phyloP scores from a whole-genome alignment of 53 echinoderm and acorn worm species.

The Echinarachnius parma region DNA sequence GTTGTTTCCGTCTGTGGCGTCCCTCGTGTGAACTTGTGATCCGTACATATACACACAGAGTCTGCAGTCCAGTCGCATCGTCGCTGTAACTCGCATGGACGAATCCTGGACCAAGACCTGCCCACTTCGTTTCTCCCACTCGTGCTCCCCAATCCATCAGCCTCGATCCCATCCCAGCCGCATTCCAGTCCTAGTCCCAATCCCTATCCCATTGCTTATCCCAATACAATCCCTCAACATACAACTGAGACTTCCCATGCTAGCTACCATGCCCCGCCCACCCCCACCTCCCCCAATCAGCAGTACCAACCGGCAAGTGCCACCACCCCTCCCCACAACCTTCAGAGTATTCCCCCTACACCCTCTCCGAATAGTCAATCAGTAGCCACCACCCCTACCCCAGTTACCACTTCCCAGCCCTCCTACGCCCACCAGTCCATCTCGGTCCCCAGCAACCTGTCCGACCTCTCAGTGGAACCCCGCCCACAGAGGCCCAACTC shows the following conservation, averaged over 20 bases:
- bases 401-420: background rate
- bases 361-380: slow-evolving; percentile 37
- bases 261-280: slow-evolving; percentile 15
- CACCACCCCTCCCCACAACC: slow-evolving; percentile 1
- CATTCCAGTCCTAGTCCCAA: too few relatives aligned
- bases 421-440: slow-evolving; percentile 36
- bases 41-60: slow-evolving; percentile 22
- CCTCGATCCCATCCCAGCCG: slow-evolving; percentile 7
- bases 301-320: background rate
- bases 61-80: slow-evolving; percentile 60
- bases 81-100: slow-evolving; percentile 72
- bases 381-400: slow-evolving; percentile 34
- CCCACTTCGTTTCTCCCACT: slow-evolving; percentile 18
- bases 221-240: too few relatives aligned
- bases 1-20: slow-evolving; percentile 39
- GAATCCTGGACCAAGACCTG: slow-evolving; percentile 45
- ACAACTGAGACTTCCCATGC: too few relatives aligned
- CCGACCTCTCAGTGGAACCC: slow-evolving; percentile 48
- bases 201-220: too few relatives aligned
- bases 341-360: slow-evolving; percentile 13
- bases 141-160: background rate
- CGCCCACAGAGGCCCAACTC: slow-evolving; percentile 15
- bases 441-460: slow-evolving; percentile 48
- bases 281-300: background rate
- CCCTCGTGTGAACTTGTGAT: slow-evolving; percentile 42